Conservation (phyloP, 2,888 invertebrate species). For the Apoderus coryli region DNA sequence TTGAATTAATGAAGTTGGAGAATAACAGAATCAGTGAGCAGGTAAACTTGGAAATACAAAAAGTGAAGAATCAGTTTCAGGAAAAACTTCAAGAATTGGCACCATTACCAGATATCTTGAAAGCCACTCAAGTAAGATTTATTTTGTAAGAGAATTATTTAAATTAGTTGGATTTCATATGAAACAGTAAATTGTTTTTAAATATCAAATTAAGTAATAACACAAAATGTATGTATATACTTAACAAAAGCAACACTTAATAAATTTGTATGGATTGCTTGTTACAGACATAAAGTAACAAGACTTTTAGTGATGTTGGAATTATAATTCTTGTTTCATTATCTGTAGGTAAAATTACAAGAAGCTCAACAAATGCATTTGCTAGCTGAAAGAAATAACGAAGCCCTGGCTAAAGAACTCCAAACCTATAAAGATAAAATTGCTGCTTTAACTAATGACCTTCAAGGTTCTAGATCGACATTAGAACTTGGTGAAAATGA, state of each 20-base stretch:
- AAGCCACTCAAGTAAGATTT: constrained; percentile 40
- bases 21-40: constrained; percentile 56
- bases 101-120: constrained; percentile 52
- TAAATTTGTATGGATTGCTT: too few relatives aligned
- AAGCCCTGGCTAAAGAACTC: constrained; percentile 49
- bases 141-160: too few relatives aligned
- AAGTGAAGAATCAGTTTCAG: constrained; percentile 57
- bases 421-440: constrained; percentile 38
- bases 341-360: constrained; percentile 37
- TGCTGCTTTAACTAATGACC: constrained; percentile 32
- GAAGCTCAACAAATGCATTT: constrained; percentile 54
- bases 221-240: too few relatives aligned
- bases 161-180: too few relatives aligned
- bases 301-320: too few relatives aligned
- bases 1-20: constrained; percentile 58
- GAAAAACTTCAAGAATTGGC: constrained; percentile 55
- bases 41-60: constrained; percentile 53
- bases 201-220: too few relatives aligned
- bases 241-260: too few relatives aligned
- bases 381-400: constrained; percentile 49
- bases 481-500: constrained; percentile 31
- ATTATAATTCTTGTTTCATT: too few relatives aligned
- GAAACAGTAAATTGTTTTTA: too few relatives aligned
- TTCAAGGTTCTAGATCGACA: constrained; percentile 39
- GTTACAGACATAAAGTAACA: too few relatives aligned